Base-by-base conservation (phyloP, 1,140 invertebrate genomes). In the Drosophila quadrilineata region DNA sequence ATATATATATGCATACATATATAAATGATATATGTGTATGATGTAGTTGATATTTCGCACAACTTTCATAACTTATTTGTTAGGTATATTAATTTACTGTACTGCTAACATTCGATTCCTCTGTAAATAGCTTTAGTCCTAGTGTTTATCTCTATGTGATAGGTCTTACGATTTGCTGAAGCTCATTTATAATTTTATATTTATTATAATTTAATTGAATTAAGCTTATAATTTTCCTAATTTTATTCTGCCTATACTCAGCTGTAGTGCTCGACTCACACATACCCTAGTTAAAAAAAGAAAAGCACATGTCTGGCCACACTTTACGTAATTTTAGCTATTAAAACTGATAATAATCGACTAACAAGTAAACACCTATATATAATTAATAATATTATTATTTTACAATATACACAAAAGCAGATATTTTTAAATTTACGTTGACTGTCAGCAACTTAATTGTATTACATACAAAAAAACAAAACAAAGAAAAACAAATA, bases 81-180 rank as follows among this genome's bases (percentile, higher is more conserved):
- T 36, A 57, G 31, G 50, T 60, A 40, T 80, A 58, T 35, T 60
- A 10, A 52, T 45, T 24, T 48, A 26, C 45, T 52, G n/a, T 53
- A 59, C 45, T 28, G 24, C 35, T 57, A 43, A 17, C 22, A 60
- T 21, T 66, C 24, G 54, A 63, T 48, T 57, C 40, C 48, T 64
- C 56, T 82, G 77, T 82, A 82, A 84, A 82, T 82, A 82, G 73
- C 40, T 64, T 64, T 77, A 82, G 63, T 33, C 36, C 26, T 76
- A 73, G 52, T 74, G 46, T 57, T 40, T 68, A 73, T 84, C 52
- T 82, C 66, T 80, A 84, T 82, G 79, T 82, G 79, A 84, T 84
- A 82, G 77, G 45, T 77, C 57, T 74, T 77, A 54, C 50, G 67
- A 45, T 68, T 80, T 80, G 71, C 75, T 80, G 76, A 80, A 80